phyloP scores from a whole-genome alignment of 2,113 vertebrate species.

The Pseudolaguvia tuberculata region DNA sequence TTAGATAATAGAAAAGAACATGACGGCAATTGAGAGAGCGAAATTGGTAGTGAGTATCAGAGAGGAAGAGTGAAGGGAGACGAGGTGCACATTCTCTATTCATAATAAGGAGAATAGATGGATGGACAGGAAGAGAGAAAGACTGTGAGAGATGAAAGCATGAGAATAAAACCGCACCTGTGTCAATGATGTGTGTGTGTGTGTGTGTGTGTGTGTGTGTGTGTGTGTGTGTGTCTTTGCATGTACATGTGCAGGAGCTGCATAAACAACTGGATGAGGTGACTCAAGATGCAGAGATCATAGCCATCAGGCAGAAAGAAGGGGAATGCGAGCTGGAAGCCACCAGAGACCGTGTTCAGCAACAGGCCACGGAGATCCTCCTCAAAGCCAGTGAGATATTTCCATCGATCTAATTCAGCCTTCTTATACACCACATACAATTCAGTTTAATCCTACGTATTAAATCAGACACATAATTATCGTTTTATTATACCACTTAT shows the following conservation, averaged over 20 bases:
- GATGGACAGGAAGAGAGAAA: not conserved
- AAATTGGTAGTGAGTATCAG: constrained; percentile 8
- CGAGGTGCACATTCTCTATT: constrained; percentile 29
- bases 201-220: constrained; percentile 14
- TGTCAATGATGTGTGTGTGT: not conserved
- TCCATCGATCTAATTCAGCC: not conserved
- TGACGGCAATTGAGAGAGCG: not conserved
- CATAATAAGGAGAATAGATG: constrained; percentile 27
- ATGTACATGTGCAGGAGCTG: constrained; percentile 71
- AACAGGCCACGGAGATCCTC: constrained; percentile 93
- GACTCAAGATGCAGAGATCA: constrained; percentile 88
- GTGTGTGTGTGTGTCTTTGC: constrained; percentile 39
- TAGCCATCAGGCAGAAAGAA: constrained; percentile 92
- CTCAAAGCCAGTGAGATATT: constrained; percentile 91
- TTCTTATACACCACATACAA: not conserved
- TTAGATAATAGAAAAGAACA: constrained; percentile 11
- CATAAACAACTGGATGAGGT: constrained; percentile 92
- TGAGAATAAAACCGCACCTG: not conserved
- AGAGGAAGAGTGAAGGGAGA: not conserved
- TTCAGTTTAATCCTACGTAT: too few relatives aligned
- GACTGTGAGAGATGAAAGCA: not conserved
- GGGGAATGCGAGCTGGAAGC: constrained; percentile 92
- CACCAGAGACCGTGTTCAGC: constrained; percentile 86
- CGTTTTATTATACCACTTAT: too few relatives aligned
- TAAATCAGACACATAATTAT: too few relatives aligned